Evolutionary conservation across 2,797 vertebrate genomes (phyloP).

Genomic region (Mionectes olivaceus): DNA sequence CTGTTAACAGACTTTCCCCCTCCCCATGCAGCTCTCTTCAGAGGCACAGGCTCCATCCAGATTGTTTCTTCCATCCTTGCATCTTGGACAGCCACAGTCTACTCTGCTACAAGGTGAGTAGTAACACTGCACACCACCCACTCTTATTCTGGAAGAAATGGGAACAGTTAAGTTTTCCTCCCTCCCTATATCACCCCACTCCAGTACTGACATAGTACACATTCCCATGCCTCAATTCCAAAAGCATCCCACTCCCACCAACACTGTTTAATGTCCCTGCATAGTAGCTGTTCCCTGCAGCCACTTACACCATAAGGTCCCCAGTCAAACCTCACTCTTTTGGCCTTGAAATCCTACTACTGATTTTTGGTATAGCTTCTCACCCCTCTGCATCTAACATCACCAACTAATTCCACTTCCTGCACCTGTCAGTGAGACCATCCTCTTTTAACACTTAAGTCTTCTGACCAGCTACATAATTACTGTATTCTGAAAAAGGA

Average conservation of each 20-base stretch:
- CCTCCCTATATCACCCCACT: neutral
- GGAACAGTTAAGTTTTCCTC: neutral
- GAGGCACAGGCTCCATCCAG: neutral
- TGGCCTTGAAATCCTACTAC: neutral
- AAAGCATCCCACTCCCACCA: neutral
- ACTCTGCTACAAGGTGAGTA: neutral
- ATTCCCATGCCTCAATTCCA: neutral
- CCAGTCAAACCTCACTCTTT: neutral
- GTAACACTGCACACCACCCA: neutral
- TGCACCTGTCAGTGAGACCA: neutral
- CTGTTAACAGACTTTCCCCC: neutral
- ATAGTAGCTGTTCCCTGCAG: neutral
- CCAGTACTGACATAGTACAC: neutral
- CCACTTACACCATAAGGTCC: rapidly evolving
- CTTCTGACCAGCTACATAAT: neutral
- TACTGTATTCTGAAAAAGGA: neutral
- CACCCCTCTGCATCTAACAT: neutral
- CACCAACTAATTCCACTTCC: neutral
- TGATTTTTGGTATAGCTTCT: neutral
- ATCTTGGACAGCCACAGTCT: neutral
- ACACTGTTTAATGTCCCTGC: neutral
- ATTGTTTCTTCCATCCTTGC: neutral
- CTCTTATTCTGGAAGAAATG: neutral
- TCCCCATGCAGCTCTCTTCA: neutral
- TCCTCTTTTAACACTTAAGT: neutral